Evolutionary conservation across 2,113 vertebrate species (phyloP).

Genomic region (Rhinolophus ferrumequinum): DNA sequence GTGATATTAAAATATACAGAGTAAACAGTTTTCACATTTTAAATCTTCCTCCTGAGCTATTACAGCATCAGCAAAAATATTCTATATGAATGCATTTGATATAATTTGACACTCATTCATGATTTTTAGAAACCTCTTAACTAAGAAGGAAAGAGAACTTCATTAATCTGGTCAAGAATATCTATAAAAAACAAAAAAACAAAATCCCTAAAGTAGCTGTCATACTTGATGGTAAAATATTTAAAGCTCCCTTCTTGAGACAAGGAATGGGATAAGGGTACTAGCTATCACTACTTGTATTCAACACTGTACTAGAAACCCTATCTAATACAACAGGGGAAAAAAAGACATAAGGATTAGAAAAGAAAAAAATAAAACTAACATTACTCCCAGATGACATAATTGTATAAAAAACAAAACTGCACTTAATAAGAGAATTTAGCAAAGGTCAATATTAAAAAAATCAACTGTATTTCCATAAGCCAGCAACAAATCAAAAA

Average conservation of each 20-base stretch:
- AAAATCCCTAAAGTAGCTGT: background rate
- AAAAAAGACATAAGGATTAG: background rate
- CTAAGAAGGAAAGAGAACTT: background rate
- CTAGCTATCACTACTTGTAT: background rate
- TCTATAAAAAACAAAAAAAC: background rate
- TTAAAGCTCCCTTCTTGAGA: constrained; percentile 23
- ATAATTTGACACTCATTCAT: constrained; percentile 15
- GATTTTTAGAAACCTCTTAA: background rate
- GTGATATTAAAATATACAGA: background rate
- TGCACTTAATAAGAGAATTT: background rate
- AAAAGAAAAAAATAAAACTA: constrained; percentile 13
- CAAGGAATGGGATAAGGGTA: background rate
- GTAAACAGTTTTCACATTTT: background rate
- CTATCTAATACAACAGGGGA: background rate
- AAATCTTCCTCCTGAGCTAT: background rate
- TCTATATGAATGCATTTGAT: background rate
- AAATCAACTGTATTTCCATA: background rate
- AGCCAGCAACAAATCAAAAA: background rate
- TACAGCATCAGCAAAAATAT: background rate
- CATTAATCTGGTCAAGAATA: constrained; percentile 13
- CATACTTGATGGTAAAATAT: background rate
- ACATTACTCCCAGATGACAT: background rate
- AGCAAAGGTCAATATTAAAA: background rate
- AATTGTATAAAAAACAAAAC: background rate
- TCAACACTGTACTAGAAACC: background rate